phyloP scores from a whole-genome alignment of 1,140 invertebrate genomes.

The Apis cerana region DNA sequence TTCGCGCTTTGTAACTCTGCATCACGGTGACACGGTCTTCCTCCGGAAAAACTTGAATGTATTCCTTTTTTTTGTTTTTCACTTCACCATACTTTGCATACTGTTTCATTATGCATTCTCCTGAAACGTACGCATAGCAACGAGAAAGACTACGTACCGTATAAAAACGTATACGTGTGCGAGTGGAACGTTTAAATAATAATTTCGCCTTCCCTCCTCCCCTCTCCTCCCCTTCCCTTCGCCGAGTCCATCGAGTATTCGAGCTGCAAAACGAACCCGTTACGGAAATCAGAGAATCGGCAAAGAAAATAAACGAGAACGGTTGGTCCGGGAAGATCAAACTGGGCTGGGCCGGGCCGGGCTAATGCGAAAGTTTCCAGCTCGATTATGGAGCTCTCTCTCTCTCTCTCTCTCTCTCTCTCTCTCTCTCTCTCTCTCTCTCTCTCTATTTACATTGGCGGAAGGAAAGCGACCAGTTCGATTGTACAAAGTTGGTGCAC shows the following conservation, averaged over 20 bases:
- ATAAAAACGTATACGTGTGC: no score
- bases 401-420: no score
- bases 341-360: not conserved
- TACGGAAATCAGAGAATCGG: not conserved
- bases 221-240: no score
- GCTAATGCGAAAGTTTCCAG: conserved; percentile 38
- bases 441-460: conserved; percentile 36
- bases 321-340: not conserved
- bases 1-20: not conserved
- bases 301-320: conserved; percentile 18
- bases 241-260: not conserved
- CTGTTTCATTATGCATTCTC: not conserved
- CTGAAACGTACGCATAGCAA: not conserved
- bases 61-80: not conserved
- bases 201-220: no score
- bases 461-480: conserved; percentile 39
- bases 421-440: no score
- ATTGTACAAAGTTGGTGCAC: conserved; percentile 1
- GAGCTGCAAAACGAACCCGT: not conserved
- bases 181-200: no score
- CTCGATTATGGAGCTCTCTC: conserved; percentile 15
- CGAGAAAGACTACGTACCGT: not conserved
- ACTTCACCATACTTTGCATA: not conserved
- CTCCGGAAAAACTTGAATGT: not conserved
- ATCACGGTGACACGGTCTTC: not conserved